A percentile compares a stretch with the other conserved stretches of the same genome.
Conservation (phyloP, 2,797 vertebrate genomes). For the Vespertilio murinus region DNA sequence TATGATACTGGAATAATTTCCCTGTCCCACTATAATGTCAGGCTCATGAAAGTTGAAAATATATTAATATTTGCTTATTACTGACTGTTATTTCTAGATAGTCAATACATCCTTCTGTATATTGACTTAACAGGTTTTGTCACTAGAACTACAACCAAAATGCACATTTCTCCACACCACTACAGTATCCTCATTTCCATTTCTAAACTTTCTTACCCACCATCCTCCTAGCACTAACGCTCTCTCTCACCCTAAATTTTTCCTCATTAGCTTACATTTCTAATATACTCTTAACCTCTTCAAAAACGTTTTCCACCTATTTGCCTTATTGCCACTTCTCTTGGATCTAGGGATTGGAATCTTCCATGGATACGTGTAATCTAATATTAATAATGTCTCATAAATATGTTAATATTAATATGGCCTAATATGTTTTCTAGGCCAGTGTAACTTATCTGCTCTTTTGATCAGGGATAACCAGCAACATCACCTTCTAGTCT, state of each 20-base stretch:
- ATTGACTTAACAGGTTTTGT: not conserved
- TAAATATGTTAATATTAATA: too few relatives aligned
- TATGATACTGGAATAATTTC: not conserved
- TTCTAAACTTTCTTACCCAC: not conserved
- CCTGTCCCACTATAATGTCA: not conserved
- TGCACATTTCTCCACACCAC: not conserved
- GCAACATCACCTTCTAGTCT: not conserved
- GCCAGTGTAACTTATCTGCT: not conserved
- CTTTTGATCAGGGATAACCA: constrained; percentile 4
- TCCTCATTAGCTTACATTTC: not conserved
- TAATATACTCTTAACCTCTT: not conserved
- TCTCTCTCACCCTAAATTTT: not conserved
- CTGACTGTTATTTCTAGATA: not conserved
- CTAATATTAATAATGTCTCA: too few relatives aligned
- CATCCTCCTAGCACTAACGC: not conserved
- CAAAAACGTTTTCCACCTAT: not conserved
- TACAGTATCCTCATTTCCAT: not conserved
- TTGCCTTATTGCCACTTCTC: not conserved
- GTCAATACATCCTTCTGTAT: not conserved
- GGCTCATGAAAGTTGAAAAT: not conserved
- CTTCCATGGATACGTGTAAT: not conserved
- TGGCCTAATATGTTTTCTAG: not conserved
- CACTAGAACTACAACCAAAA: not conserved
- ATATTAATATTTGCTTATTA: not conserved
- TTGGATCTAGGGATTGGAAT: not conserved